phyloP scores from a whole-genome alignment of 2,797 vertebrate genomes.

The Triplophysa yarkandensis region DNA sequence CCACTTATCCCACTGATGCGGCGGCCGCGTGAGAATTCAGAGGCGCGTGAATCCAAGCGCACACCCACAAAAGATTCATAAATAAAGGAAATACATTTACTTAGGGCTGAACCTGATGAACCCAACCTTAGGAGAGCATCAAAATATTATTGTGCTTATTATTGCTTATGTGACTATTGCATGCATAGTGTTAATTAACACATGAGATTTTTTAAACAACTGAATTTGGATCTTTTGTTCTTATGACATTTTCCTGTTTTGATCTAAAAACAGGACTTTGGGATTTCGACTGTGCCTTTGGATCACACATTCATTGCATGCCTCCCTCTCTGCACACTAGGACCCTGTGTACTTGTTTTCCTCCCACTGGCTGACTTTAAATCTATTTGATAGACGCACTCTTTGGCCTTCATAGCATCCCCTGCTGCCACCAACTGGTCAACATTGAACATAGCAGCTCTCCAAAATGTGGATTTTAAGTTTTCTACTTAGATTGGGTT shows the following conservation, averaged over 20 bases:
- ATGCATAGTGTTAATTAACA: no score
- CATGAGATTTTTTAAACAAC: no score
- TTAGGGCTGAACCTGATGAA: constrained; percentile 19
- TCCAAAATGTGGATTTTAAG: no score
- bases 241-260: not conserved
- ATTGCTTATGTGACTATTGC: no score
- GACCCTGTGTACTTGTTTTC: constrained; percentile 35
- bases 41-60: constrained; percentile 61
- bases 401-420: constrained; percentile 36
- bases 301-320: not conserved
- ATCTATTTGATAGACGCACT: constrained; percentile 74
- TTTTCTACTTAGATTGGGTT: no score
- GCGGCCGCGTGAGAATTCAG: constrained; percentile 77
- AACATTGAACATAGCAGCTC: constrained; percentile 37
- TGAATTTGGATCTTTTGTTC: no score
- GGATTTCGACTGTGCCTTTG: not conserved
- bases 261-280: not conserved
- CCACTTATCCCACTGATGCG: constrained; percentile 76
- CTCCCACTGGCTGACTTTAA: constrained; percentile 64
- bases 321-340: constrained; percentile 17
- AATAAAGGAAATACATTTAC: constrained; percentile 43
- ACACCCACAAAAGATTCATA: constrained; percentile 26
- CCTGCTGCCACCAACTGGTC: constrained; percentile 76
- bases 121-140: not conserved
- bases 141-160: not conserved